Evolutionary conservation across 1,140 invertebrate species (phyloP).

Genomic region (Drosophila subobscura): DNA sequence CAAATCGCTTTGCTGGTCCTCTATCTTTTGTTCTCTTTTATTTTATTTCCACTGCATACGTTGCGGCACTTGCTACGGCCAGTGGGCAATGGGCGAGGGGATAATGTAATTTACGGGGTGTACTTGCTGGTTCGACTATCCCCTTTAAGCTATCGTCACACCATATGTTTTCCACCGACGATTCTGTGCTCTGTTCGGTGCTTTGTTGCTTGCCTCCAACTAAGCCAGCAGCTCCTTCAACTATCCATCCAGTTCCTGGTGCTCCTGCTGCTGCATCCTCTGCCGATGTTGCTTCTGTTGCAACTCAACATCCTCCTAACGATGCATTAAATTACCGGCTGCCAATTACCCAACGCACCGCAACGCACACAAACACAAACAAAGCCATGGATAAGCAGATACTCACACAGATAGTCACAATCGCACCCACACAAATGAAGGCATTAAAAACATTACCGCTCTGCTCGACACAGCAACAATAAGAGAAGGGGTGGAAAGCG

Average conservation of each 20-base stretch:
- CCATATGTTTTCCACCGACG: too few species aligned
- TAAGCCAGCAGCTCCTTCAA: slow-evolving; percentile 40
- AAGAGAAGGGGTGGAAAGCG: neutral
- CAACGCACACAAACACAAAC: slow-evolving; percentile 36
- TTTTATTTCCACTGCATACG: too few species aligned
- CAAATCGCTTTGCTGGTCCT: slow-evolving; percentile 25
- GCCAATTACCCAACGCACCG: slow-evolving; percentile 64
- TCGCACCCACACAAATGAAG: slow-evolving; percentile 55
- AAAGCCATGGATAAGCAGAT: slow-evolving; percentile 35
- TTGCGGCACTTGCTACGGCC: too few species aligned
- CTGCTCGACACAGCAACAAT: slow-evolving; percentile 36
- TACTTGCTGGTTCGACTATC: slow-evolving; percentile 29
- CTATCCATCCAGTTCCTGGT: slow-evolving; percentile 11
- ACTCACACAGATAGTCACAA: slow-evolving; percentile 7
- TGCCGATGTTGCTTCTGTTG: slow-evolving; percentile 18
- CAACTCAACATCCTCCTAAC: slow-evolving; percentile 12
- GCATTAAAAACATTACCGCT: slow-evolving; percentile 74
- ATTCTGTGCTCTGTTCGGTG: slow-evolving; percentile 4
- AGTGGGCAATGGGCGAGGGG: slow-evolving; percentile 24
- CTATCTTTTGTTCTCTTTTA: slow-evolving; percentile 22
- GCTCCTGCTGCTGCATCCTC: neutral
- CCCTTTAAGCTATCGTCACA: slow-evolving; percentile 24
- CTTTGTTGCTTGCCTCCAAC: slow-evolving; percentile 29
- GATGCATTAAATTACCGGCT: slow-evolving; percentile 64
- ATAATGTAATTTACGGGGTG: neutral